These are phyloP conservation scores for Phortica variegata DNA, from an alignment of 1,140 invertebrate genomes.

Conservation along the genomic window DNA sequence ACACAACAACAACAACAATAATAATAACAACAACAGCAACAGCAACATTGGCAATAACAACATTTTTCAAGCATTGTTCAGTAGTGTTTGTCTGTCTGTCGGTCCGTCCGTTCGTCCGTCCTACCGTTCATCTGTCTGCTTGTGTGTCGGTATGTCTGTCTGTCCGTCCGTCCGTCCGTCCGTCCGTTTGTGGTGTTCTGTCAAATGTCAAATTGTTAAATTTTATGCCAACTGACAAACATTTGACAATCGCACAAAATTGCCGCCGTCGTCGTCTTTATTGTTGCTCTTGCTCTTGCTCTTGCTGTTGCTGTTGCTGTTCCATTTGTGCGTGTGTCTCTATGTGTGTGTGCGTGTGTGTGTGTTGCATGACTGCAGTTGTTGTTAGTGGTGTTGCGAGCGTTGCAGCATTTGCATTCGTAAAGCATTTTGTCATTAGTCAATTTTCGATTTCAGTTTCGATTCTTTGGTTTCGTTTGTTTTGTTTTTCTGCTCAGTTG, in stretches of 20 bases:
- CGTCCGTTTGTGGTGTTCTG: slow-evolving; percentile 28
- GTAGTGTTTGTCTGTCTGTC: slow-evolving; percentile 18
- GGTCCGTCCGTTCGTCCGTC: slow-evolving; percentile 3
- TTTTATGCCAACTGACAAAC: slow-evolving; percentile 28
- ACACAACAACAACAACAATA: not conserved
- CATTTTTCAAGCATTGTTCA: not conserved
- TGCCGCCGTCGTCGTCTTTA: slow-evolving; percentile 8
- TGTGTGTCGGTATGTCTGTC: no score
- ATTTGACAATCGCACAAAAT: slow-evolving; percentile 27
- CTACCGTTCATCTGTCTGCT: not conserved
- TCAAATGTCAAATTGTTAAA: slow-evolving; percentile 48
- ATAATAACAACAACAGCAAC: no score
- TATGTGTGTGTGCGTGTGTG: no score
- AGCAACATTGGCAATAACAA: no score
- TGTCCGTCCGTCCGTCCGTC: not conserved
- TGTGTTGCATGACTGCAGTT: no score
- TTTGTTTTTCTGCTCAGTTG: no score
- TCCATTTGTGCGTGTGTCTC: no score
- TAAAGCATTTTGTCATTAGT: no score
- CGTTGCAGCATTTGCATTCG: slow-evolving; percentile 21
- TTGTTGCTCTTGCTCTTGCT: no score
- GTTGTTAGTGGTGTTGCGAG: slow-evolving; percentile 15
- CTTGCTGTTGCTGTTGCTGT: no score
- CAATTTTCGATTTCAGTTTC: no score
- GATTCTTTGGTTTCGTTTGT: no score